Conservation (phyloP, 1,140 invertebrate species). For the Caenorhabditis remanei region DNA sequence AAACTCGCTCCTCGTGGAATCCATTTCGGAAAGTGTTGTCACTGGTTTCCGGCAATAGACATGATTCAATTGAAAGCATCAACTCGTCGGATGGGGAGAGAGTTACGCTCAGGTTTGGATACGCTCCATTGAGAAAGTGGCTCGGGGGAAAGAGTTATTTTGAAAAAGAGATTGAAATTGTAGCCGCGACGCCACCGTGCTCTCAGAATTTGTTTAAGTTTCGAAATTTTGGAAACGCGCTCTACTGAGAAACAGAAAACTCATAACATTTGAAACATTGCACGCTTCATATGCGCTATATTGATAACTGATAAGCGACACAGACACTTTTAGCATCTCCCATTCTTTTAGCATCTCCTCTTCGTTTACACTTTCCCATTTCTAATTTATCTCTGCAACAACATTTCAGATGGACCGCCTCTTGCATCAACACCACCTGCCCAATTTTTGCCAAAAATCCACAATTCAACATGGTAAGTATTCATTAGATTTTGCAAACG, state of each 20-base stretch:
- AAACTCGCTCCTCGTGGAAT: background rate
- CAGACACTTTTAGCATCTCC: too few relatives aligned
- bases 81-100: background rate
- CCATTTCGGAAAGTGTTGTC: background rate
- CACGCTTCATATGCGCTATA: too few relatives aligned
- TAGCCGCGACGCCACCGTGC: background rate
- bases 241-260: too few relatives aligned
- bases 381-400: too few relatives aligned
- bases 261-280: too few relatives aligned
- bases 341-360: too few relatives aligned
- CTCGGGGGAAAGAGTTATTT: background rate
- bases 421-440: conserved; percentile 16
- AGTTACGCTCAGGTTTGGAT: background rate
- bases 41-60: background rate
- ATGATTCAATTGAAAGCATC: background rate
- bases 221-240: background rate
- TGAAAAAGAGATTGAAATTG: too few relatives aligned
- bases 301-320: too few relatives aligned
- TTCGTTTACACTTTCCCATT: too few relatives aligned
- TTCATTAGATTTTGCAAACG: background rate
- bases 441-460: conserved; percentile 27
- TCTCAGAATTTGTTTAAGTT: background rate
- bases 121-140: background rate
- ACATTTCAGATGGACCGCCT: conserved; percentile 15
- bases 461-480: conserved; percentile 25